phyloP scores from a whole-genome alignment of 1,140 invertebrate species.

The Portunus trituberculatus region DNA sequence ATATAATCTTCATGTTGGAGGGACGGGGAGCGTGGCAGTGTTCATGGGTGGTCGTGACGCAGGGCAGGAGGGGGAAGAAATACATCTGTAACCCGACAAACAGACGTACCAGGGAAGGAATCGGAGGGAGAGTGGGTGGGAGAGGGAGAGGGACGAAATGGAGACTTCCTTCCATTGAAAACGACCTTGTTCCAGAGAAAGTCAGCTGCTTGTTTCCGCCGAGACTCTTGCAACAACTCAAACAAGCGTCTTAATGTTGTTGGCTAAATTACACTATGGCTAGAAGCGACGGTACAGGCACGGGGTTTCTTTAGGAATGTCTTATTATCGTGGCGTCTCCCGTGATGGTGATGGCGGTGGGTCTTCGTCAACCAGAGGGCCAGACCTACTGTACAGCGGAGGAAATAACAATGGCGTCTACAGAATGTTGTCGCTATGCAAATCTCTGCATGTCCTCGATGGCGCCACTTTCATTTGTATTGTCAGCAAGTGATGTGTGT shows the following conservation, averaged over 20 bases:
- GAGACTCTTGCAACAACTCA: background rate
- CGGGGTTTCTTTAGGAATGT: background rate
- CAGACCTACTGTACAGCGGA: background rate
- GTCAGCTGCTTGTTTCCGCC: background rate
- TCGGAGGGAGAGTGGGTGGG: background rate
- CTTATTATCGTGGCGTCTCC: background rate
- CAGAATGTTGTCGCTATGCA: background rate
- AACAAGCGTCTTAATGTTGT: background rate
- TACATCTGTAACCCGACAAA: too few species aligned
- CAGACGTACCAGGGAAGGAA: too few species aligned
- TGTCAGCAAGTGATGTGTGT: background rate
- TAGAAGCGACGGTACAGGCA: background rate
- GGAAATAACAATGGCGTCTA: background rate
- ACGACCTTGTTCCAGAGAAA: slow-evolving; percentile 20
- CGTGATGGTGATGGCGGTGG: too few species aligned
- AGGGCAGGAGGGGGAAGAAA: too few species aligned
- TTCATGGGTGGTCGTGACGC: too few species aligned
- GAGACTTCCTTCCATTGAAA: background rate
- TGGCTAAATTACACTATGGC: background rate
- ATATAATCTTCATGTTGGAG: too few species aligned
- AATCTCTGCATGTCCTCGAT: slow-evolving; percentile 1
- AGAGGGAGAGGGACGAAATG: background rate
- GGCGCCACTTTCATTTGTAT: slow-evolving; percentile 12
- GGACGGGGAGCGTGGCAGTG: too few species aligned
- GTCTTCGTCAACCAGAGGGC: background rate